Conservation (phyloP, 2,888 invertebrate species). For the Orthosia cruda region DNA sequence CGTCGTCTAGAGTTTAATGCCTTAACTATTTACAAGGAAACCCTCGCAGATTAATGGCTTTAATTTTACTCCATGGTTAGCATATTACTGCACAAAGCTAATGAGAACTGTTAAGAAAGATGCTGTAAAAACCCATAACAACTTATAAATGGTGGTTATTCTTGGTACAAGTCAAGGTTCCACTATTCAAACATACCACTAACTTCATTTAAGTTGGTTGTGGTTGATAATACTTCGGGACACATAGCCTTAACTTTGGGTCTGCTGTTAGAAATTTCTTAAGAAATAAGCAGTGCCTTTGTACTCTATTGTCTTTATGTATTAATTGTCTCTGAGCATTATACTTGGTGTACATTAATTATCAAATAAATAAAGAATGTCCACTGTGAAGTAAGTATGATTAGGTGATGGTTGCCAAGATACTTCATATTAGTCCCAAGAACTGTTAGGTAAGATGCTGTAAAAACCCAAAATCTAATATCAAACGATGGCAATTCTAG, state of each 20-base stretch:
- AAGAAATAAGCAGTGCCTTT: no score
- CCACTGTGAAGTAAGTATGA: no score
- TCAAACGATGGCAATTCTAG: neutral
- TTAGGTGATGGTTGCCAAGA: neutral
- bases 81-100: neutral
- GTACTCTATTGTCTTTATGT: no score
- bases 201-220: no score
- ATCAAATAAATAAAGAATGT: no score
- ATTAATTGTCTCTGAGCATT: no score
- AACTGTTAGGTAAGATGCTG: neutral
- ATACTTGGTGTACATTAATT: no score
- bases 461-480: conserved; percentile 33
- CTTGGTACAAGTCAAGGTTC: conserved; percentile 35
- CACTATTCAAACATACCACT: conserved; percentile 4
- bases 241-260: neutral
- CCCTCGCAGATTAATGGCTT: neutral
- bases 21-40: neutral
- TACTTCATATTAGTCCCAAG: neutral
- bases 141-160: neutral
- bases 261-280: no score
- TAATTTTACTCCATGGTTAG: neutral
- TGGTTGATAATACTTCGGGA: no score
- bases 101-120: neutral
- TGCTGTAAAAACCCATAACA: conserved; percentile 37
- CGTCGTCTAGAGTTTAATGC: neutral